phyloP scores from a whole-genome alignment of 2,113 vertebrate species.

The Riparia riparia region DNA sequence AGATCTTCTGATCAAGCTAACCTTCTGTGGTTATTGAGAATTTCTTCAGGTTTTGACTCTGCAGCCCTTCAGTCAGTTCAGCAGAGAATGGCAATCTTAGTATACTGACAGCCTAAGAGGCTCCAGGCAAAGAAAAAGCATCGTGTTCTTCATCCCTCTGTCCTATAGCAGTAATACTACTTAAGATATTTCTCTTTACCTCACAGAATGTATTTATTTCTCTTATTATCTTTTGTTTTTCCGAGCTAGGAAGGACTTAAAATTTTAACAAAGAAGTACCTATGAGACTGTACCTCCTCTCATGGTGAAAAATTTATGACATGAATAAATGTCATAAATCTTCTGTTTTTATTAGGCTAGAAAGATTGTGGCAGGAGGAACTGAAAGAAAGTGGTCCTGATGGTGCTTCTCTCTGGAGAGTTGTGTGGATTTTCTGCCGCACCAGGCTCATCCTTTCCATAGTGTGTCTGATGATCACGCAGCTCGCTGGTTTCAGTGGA shows the following conservation, averaged over 20 bases:
- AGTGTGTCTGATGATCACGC: slow-evolving; percentile 91
- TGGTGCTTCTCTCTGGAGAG: slow-evolving; percentile 84
- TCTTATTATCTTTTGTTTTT: neutral
- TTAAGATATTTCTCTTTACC: neutral
- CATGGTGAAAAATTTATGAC: neutral
- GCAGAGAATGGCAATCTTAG: neutral
- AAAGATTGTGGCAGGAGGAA: slow-evolving; percentile 90
- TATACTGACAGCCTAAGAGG: neutral
- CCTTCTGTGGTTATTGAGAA: neutral
- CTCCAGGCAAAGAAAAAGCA: neutral
- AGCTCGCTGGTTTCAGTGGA: slow-evolving; percentile 92
- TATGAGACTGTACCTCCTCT: neutral
- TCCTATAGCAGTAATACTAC: neutral
- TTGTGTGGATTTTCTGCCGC: slow-evolving; percentile 90
- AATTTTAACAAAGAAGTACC: neutral
- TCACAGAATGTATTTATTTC: neutral
- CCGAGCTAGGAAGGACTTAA: neutral
- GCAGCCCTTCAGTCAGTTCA: neutral
- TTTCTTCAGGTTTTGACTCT: neutral
- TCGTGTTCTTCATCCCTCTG: neutral
- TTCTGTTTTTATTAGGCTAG: slow-evolving; percentile 77
- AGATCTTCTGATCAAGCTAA: neutral
- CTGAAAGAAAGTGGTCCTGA: slow-evolving; percentile 77
- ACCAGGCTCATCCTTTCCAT: slow-evolving; percentile 91
- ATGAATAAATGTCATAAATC: neutral